A percentile compares a stretch with the other conserved stretches of the same genome.
These are phyloP conservation scores for Dasyurus viverrinus DNA, from an alignment of 2,113 vertebrate species.

Conservation along the genomic window DNA sequence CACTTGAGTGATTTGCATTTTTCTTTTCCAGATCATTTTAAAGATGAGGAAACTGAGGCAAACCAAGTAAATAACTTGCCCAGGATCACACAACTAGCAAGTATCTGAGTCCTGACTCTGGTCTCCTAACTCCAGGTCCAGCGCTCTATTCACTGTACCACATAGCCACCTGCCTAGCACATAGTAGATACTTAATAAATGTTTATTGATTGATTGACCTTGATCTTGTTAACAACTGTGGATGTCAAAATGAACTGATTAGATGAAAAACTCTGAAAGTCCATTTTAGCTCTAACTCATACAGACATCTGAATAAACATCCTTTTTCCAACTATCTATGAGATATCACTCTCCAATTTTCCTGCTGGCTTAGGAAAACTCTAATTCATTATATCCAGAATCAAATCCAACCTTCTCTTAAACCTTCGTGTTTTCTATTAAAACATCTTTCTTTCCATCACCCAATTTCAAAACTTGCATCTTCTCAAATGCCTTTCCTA, in stretches of 20 bases:
- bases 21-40: not conserved
- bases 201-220: not conserved
- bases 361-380: not conserved
- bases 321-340: not conserved
- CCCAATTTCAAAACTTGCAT: not conserved
- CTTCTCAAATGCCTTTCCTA: not conserved
- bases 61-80: not conserved
- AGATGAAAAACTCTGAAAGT: not conserved
- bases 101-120: too few species aligned
- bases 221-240: not conserved
- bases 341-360: not conserved
- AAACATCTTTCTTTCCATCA: not conserved
- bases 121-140: too few species aligned
- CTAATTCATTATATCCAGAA: not conserved
- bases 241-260: not conserved
- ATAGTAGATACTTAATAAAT: too few species aligned
- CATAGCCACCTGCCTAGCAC: too few species aligned
- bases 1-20: not conserved
- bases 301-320: not conserved
- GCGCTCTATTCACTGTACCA: too few species aligned
- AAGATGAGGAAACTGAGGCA: not conserved
- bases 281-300: not conserved
- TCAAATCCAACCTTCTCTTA: not conserved
- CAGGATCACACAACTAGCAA: too few species aligned
- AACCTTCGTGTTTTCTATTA: not conserved